Evolutionary conservation across 1,140 invertebrate species (phyloP).

Genomic region (Xylocopa sonorina): DNA sequence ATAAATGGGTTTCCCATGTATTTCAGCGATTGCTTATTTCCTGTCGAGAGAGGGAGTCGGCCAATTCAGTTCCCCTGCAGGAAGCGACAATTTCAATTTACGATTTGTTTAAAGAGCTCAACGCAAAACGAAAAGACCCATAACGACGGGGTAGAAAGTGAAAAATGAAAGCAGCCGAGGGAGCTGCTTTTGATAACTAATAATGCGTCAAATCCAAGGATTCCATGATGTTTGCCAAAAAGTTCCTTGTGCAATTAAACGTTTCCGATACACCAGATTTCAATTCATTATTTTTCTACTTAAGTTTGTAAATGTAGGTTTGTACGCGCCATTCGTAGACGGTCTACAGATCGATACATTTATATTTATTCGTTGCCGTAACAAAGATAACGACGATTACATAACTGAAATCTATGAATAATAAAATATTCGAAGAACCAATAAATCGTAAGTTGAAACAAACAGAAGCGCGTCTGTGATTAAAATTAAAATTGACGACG

Average conservation of each 20-base stretch:
- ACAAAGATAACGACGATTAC: background rate
- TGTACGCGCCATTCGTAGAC: too few species aligned
- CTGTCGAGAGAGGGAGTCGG: conserved; percentile 63
- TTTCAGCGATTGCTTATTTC: conserved; percentile 75
- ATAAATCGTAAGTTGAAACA: background rate
- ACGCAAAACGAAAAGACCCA: conserved; percentile 32
- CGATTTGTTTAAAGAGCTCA: conserved; percentile 74
- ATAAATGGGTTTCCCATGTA: conserved; percentile 71
- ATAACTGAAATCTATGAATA: background rate
- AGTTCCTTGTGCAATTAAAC: background rate
- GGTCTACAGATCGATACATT: background rate
- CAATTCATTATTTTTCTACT: too few species aligned
- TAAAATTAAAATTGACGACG: background rate
- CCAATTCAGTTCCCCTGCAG: conserved; percentile 72
- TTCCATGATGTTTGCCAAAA: background rate
- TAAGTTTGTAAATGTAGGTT: too few species aligned
- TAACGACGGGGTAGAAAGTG: background rate
- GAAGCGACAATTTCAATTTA: conserved; percentile 81
- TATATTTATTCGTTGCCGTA: background rate
- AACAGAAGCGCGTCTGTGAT: background rate
- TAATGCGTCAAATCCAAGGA: background rate
- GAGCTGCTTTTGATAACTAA: background rate
- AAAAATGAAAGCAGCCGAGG: background rate
- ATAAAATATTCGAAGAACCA: too few species aligned
- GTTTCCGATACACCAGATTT: background rate